These are phyloP conservation scores for Epicampocera succincta DNA, from an alignment of 2,888 invertebrate genomes.

Conservation along the genomic window DNA sequence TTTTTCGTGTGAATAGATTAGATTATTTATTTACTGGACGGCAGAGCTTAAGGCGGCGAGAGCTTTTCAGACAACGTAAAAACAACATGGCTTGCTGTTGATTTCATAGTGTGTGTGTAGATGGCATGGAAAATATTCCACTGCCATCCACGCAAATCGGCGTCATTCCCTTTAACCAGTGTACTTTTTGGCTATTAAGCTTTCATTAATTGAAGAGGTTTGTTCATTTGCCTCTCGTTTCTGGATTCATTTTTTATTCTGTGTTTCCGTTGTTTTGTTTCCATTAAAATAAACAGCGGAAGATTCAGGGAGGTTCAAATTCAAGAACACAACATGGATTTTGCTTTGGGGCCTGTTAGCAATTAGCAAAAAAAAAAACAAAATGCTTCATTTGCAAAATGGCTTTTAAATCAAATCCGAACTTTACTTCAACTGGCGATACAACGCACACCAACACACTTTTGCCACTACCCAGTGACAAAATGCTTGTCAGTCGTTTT, in stretches of 20 bases:
- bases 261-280: conserved; percentile 1
- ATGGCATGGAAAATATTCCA: too few relatives aligned
- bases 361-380: neutral
- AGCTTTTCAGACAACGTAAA: too few relatives aligned
- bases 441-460: conserved; percentile 7
- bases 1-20: too few relatives aligned
- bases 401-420: conserved; percentile 77
- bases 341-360: conserved; percentile 54
- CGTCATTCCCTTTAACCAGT: conserved; percentile 22
- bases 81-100: too few relatives aligned
- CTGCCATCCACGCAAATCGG: too few relatives aligned
- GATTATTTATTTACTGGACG: too few relatives aligned
- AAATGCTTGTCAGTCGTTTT: too few relatives aligned
- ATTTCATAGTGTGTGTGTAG: too few relatives aligned
- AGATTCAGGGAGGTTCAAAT: conserved; percentile 42
- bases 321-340: conserved; percentile 39
- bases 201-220: conserved; percentile 57
- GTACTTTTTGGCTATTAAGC: conserved; percentile 26
- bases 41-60: too few relatives aligned
- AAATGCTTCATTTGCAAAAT: conserved; percentile 76
- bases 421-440: conserved; percentile 65
- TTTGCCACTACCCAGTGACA: neutral
- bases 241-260: conserved; percentile 40
- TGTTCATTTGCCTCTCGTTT: conserved; percentile 60
- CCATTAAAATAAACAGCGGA: conserved; percentile 23